These are phyloP conservation scores for Craterocephalus amniculus DNA, from an alignment of 2,797 vertebrate species.

Conservation along the genomic window DNA sequence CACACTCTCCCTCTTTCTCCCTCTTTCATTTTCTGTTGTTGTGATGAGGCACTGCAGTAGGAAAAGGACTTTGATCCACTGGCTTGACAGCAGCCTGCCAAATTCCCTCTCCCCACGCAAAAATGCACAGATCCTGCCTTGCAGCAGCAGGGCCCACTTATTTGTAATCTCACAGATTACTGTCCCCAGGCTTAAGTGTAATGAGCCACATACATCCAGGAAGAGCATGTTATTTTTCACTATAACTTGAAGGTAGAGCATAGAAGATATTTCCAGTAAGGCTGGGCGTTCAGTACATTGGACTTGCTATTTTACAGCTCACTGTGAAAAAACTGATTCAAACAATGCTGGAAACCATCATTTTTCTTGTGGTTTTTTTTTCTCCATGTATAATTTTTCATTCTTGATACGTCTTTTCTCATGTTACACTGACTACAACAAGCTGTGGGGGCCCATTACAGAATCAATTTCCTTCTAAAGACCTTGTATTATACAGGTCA, in stretches of 20 bases:
- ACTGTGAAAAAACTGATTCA: neutral
- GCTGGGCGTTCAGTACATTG: constrained; percentile 13
- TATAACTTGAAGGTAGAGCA: constrained; percentile 49
- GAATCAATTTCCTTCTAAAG: constrained; percentile 42
- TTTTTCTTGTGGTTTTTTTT: constrained; percentile 9
- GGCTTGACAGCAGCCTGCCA: constrained; percentile 76
- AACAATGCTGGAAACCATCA: constrained; percentile 9
- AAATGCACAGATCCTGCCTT: constrained; percentile 78
- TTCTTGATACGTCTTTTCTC: constrained; percentile 7
- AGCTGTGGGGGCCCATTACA: constrained; percentile 15
- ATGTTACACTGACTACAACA: constrained; percentile 31
- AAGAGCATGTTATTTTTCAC: constrained; percentile 69
- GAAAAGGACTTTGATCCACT: constrained; percentile 76
- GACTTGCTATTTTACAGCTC: constrained; percentile 20
- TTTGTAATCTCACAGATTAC: constrained; percentile 80
- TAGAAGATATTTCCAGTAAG: constrained; percentile 24
- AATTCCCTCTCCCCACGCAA: constrained; percentile 74
- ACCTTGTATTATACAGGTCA: constrained; percentile 43
- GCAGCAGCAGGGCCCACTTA: constrained; percentile 70
- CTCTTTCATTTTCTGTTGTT: constrained; percentile 59
- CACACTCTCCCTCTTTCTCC: constrained; percentile 23
- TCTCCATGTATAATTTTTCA: constrained; percentile 7
- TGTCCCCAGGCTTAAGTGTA: constrained; percentile 71
- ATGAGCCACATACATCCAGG: constrained; percentile 73
- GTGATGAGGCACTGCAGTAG: constrained; percentile 74